A percentile compares a stretch with the other conserved stretches of the same genome.
phyloP scores from a whole-genome alignment of 2,797 vertebrate genomes.

The Diceros bicornis region DNA sequence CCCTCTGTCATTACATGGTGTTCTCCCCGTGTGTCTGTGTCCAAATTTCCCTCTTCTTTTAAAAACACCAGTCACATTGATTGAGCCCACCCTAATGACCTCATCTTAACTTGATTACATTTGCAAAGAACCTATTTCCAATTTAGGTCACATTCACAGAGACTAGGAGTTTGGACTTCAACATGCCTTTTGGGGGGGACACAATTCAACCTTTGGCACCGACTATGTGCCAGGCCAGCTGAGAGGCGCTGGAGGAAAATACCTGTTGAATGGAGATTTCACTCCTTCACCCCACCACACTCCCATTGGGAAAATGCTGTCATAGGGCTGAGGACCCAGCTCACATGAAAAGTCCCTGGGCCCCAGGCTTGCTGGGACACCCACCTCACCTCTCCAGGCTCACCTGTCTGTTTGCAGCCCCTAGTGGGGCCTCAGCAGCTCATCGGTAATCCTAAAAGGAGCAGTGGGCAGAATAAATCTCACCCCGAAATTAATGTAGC shows the following conservation, averaged over 20 bases:
- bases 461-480: constrained; percentile 81
- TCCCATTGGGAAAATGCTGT: background rate
- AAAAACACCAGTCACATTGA: background rate
- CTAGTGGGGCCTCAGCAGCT: background rate
- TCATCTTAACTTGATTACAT: background rate
- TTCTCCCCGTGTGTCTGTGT: background rate
- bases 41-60: background rate
- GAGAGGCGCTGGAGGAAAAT: background rate
- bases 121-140: background rate
- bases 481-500: constrained; percentile 81
- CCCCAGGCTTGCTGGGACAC: background rate
- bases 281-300: rapidly evolving
- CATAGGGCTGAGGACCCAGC: background rate
- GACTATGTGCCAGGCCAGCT: background rate
- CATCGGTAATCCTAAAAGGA: constrained; percentile 65
- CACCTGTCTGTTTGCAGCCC: background rate
- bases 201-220: background rate
- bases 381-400: background rate
- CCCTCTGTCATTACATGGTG: rapidly evolving
- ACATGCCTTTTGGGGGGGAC: background rate
- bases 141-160: background rate
- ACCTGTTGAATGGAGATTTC: background rate
- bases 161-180: background rate
- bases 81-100: background rate
- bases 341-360: background rate